phyloP scores from a whole-genome alignment of 2,888 invertebrate genomes.

The Pyrrhia umbra region DNA sequence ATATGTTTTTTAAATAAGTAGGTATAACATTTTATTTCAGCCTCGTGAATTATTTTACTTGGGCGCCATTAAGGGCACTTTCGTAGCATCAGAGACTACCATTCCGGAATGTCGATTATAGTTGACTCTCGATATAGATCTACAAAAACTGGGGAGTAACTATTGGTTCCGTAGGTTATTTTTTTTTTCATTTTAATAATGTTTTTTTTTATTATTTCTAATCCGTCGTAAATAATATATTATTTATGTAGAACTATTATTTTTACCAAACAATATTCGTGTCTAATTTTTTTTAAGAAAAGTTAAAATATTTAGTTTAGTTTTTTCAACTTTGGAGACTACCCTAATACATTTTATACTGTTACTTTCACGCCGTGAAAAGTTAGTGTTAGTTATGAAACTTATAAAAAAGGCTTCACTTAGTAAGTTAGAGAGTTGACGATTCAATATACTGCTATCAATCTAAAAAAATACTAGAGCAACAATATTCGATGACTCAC shows the following conservation, averaged over 20 bases:
- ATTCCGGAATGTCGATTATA: conserved; percentile 12
- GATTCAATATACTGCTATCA: not conserved
- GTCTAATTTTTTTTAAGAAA: no score
- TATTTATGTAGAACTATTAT: no score
- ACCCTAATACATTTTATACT: conserved; percentile 1
- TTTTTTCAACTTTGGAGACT: not conserved
- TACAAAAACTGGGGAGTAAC: conserved; percentile 5
- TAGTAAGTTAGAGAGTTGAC: not conserved
- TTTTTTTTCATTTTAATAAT: not conserved
- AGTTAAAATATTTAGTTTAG: no score
- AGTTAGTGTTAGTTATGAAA: not conserved
- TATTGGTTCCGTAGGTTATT: not conserved
- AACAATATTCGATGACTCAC: not conserved
- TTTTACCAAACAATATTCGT: no score
- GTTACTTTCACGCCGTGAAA: not conserved
- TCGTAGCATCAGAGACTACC: conserved; percentile 3
- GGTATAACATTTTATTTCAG: conserved; percentile 21
- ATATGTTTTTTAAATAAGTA: not conserved
- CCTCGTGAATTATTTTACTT: conserved; percentile 28
- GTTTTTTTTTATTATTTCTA: no score
- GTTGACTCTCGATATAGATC: conserved; percentile 1
- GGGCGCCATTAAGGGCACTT: conserved; percentile 19
- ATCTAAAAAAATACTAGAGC: not conserved
- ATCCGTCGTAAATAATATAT: no score
- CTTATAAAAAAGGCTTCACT: not conserved